Evolutionary conservation across 2,888 invertebrate species (phyloP), one percentile per base, ranked within the genome.

Genomic region (Rhamphomyia laevipes): DNA sequence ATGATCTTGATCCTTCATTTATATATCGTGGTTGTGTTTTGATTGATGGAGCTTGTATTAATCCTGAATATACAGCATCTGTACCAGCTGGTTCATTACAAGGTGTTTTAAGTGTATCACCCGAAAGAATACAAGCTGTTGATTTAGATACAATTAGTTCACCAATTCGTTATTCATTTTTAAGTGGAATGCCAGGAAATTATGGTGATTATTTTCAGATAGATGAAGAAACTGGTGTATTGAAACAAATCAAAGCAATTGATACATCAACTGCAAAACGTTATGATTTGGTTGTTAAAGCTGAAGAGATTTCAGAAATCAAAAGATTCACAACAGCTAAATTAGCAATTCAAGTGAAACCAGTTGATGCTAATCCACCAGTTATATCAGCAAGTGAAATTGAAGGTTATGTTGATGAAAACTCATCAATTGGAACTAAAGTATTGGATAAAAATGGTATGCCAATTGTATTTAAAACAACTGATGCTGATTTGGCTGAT

Each of bases 1-100:
- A 93, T 63, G 93, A 93, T 63, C 85, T 89, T 63, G 90, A 89
- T 63, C 92, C 92, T 0, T 88, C 89, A 1, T 93, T 92, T 63
- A 86, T 89, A 53, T 91, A 91, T 71, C 82, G 86, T 30, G 88
- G 88, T 13, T 92, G 92, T 63, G 84, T 82, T 58, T 71, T 84
- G 1, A 76, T 85, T 46, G 87, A 89, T 58, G 87, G 87, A 1
- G 82, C 84, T 46, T 92, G 91, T 65, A 84, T 90, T 55, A 88
- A 90, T 65, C 89, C 91, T 0, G 88, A 89, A 66, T 91, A 91
- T 67, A 78, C 81, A 15, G 82, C 87, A 48, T 85, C 81, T 55
- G 89, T 89, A 67, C 80, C 84, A 71, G 59, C 61, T 57, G 89
- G 91, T 2, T 82, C 86, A 0, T 72, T 90, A 56, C 82, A 89